phyloP scores from a whole-genome alignment of 2,797 vertebrate species.

The Orestias chungarensis region DNA sequence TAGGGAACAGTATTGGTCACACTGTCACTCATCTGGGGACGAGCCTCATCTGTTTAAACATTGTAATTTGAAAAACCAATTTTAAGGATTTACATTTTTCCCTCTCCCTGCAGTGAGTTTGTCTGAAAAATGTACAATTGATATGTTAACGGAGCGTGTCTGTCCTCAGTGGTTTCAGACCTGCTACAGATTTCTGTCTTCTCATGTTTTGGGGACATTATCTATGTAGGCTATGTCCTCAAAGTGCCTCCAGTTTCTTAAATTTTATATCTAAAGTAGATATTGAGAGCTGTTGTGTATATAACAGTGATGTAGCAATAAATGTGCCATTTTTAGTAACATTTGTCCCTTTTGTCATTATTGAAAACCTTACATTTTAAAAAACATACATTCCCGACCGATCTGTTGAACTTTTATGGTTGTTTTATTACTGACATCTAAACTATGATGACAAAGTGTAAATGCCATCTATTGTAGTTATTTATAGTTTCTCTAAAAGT shows the following conservation, averaged over 20 bases:
- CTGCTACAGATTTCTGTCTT: conserved; percentile 74
- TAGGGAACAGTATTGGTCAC: conserved; percentile 69
- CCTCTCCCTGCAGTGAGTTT: conserved; percentile 49
- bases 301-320: conserved; percentile 97
- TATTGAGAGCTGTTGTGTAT: conserved; percentile 94
- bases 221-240: conserved; percentile 83
- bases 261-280: conserved; percentile 89
- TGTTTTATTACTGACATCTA: not conserved
- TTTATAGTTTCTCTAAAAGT: not conserved
- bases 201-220: conserved; percentile 79
- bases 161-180: conserved; percentile 62
- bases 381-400: not conserved
- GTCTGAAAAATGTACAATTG: conserved; percentile 55
- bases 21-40: conserved; percentile 46
- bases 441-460: not conserved
- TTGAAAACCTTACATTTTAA: not conserved
- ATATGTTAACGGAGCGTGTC: conserved; percentile 42
- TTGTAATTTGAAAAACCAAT: conserved; percentile 47
- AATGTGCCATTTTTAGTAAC: conserved; percentile 93
- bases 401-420: not conserved
- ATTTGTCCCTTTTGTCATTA: conserved; percentile 61
- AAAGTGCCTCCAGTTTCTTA: conserved; percentile 91
- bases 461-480: not conserved
- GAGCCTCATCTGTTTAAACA: conserved; percentile 28
- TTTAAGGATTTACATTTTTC: conserved; percentile 55